phyloP scores from a whole-genome alignment of 2,888 invertebrate species.

The Craniophora ligustri region DNA sequence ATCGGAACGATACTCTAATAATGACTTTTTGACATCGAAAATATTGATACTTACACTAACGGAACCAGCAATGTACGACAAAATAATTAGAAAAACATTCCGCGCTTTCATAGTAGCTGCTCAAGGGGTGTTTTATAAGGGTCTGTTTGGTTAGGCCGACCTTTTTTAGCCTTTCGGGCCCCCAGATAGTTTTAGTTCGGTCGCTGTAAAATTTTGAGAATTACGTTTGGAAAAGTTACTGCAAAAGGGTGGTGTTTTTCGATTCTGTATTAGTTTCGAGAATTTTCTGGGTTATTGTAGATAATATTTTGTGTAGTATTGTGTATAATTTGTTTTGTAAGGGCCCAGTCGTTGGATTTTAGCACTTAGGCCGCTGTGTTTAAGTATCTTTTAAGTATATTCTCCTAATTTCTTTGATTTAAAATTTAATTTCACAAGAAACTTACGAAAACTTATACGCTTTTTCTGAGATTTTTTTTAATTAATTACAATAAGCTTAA shows the following conservation, averaged over 20 bases:
- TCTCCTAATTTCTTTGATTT: no score
- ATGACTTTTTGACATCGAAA: no score
- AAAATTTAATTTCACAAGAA: no score
- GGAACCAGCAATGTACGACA: conserved; percentile 40
- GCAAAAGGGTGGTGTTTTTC: conserved; percentile 64
- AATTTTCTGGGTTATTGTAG: conserved; percentile 43
- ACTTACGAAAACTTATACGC: no score
- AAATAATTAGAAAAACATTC: conserved; percentile 22
- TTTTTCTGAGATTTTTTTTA: no score
- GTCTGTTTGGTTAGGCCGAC: conserved; percentile 88
- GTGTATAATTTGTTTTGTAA: conserved; percentile 15
- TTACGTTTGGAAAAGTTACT: conserved; percentile 72
- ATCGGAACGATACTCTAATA: no score
- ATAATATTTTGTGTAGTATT: conserved; percentile 35
- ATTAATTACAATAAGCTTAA: no score
- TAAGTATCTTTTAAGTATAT: conserved; percentile 20
- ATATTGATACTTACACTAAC: no score
- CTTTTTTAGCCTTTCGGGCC: conserved; percentile 83
- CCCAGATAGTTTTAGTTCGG: conserved; percentile 79
- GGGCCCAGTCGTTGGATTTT: neutral
- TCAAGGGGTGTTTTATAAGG: conserved; percentile 82
- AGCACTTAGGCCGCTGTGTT: neutral
- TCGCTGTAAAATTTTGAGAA: conserved; percentile 76
- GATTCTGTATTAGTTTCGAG: conserved; percentile 57
- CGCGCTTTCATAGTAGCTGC: conserved; percentile 44